These are phyloP conservation scores for Aegotheles bennettii DNA, from an alignment of 2,113 vertebrate species.

Conservation along the genomic window DNA sequence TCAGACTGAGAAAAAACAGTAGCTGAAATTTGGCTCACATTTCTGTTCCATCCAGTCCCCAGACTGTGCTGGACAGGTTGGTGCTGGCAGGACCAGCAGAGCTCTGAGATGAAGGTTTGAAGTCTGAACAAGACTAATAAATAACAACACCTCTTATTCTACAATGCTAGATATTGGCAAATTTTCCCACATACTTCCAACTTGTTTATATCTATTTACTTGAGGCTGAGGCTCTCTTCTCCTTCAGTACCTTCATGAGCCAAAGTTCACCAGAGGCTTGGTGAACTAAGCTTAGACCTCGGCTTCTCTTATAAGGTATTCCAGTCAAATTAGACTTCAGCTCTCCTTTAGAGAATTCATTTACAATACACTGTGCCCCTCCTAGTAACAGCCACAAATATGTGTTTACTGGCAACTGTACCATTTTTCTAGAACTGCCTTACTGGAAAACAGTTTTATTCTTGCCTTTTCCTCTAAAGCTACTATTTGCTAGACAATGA, in stretches of 20 bases:
- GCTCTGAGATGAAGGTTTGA: background rate
- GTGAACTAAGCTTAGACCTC: background rate
- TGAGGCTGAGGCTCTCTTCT: background rate
- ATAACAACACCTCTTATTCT: background rate
- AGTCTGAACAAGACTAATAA: background rate
- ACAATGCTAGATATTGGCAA: background rate
- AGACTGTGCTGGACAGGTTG: background rate
- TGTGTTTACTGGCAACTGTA: background rate
- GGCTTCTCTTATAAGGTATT: background rate
- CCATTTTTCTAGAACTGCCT: background rate
- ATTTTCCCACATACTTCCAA: background rate
- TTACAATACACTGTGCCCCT: background rate
- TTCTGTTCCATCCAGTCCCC: background rate
- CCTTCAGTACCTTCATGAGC: background rate
- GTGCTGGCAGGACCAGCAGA: background rate
- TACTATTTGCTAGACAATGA: background rate
- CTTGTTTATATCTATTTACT: background rate
- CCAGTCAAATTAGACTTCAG: background rate
- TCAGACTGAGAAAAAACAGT: background rate
- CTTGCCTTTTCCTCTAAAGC: background rate
- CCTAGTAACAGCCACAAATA: background rate
- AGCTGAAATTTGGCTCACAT: background rate
- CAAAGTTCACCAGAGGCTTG: background rate
- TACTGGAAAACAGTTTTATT: background rate
- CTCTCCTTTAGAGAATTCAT: background rate